Evolutionary conservation across 64 coral and sea anemone species (phyloP).

Genomic region (Actinia equina): DNA sequence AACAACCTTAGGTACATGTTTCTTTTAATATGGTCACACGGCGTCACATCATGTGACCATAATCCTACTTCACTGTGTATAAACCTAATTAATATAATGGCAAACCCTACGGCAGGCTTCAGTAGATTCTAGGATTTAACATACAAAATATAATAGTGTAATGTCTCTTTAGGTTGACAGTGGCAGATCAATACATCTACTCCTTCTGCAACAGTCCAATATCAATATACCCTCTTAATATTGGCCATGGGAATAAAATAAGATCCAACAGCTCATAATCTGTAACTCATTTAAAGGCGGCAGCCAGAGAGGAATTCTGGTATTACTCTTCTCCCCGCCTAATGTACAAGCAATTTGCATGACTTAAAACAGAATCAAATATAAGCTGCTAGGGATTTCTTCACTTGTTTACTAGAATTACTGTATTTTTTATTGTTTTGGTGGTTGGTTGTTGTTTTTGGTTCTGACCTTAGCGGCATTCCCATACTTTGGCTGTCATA

Average conservation of each 20-base stretch:
- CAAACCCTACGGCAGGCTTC: not conserved
- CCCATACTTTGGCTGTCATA: constrained; percentile 97
- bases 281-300: constrained; percentile 16
- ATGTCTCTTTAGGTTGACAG: constrained; percentile 5
- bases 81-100: constrained; percentile 29
- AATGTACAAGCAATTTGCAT: not conserved
- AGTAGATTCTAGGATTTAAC: constrained; percentile 15
- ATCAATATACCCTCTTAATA: constrained; percentile 12
- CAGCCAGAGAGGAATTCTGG: not conserved
- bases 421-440: constrained; percentile 7
- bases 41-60: not conserved
- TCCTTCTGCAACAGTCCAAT: not conserved
- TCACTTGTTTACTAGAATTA: constrained; percentile 39
- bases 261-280: constrained; percentile 8
- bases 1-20: constrained; percentile 23
- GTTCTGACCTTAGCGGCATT: constrained; percentile 75
- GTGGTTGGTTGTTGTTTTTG: not conserved
- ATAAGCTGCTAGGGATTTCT: constrained; percentile 24
- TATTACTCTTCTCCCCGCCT: not conserved
- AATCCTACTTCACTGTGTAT: constrained; percentile 20
- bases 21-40: not conserved
- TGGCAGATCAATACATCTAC: not conserved
- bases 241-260: constrained; percentile 16
- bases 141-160: constrained; percentile 35
- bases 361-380: constrained; percentile 19